Base-by-base conservation (phyloP, 2,888 invertebrate genomes). In the Acheta domesticus region DNA sequence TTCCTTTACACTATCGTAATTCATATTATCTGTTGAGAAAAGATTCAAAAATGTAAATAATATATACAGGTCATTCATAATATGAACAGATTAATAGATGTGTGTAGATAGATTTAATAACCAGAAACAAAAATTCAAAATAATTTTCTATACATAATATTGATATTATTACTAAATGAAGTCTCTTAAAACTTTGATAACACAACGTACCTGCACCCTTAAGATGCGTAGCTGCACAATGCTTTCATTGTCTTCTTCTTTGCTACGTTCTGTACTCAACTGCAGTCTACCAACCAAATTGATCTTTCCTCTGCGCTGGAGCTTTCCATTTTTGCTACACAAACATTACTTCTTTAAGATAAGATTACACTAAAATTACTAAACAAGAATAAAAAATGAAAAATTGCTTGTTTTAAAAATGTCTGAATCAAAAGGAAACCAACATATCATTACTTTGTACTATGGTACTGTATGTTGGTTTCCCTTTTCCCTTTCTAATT, bases 171-270 rank as follows among this genome's bases (percentile, higher is more conserved):
- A 36, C 8, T 36, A 8, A 36, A 36, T 36, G 5, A 36, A 36
- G 36, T 36, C 4, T 23, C 23, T 36, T 36, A 36, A 36, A 36
- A 36, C 36, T 36, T 8, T 36, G 36, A 8, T 5, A 36, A 36
- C 36, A 36, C 36, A 36, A 36, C 84, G 80, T 85, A 91, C 91
- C 88, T 92, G 92, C 76, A 93, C 92, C 84, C 99, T 91, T 83
- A 98, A 89, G 87, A 98, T 98, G 86, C 99, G 91, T 79, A 99
- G 90, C 87, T 98, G 98, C 82, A 99, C 96, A 86, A 99, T 99
- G 80, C 98, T 98, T 88, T 99, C 98, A 88, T 98, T 98, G 87
- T 99, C 99, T 88, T 99, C 98, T 86, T 98, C 93, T 87, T 96
- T 96, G 83, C 96, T 96, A 83, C 96, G 91, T 87, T 98, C 98